phyloP scores from a whole-genome alignment of 1,140 invertebrate species.

The Drosophila novamexicana region DNA sequence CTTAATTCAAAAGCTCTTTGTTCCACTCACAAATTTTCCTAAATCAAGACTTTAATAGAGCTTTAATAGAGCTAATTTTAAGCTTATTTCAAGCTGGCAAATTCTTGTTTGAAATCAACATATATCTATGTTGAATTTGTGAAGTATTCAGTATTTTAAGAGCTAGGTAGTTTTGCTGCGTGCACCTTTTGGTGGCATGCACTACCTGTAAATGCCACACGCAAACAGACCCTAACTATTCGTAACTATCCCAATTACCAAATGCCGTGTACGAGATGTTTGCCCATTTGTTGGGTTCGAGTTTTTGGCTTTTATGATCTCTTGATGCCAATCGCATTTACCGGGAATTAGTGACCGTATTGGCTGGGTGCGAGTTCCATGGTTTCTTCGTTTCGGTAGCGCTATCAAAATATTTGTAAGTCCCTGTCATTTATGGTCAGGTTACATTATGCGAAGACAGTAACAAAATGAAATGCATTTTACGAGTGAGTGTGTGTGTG shows the following conservation, averaged over 20 bases:
- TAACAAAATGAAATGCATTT: conserved; percentile 64
- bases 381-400: conserved; percentile 21
- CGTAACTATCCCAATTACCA: conserved; percentile 46
- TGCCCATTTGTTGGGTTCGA: conserved; percentile 51
- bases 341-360: conserved; percentile 52
- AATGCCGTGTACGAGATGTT: conserved; percentile 13
- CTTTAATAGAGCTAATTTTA: no score
- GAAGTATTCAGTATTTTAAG: background rate
- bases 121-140: no score
- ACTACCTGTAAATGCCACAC: conserved; percentile 64
- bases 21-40: no score
- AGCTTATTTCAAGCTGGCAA: no score
- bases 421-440: conserved; percentile 53
- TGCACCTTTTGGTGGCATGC: background rate
- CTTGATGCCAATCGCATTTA: conserved; percentile 71
- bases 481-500: background rate
- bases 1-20: no score
- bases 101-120: no score
- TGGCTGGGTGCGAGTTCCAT: background rate
- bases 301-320: conserved; percentile 55
- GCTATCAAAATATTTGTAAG: conserved; percentile 78
- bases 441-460: conserved; percentile 41
- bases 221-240: conserved; percentile 27
- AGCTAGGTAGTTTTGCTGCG: background rate
- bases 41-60: no score